phyloP scores from a whole-genome alignment of 2,113 vertebrate genomes.

The Micronycteris hirsuta region DNA sequence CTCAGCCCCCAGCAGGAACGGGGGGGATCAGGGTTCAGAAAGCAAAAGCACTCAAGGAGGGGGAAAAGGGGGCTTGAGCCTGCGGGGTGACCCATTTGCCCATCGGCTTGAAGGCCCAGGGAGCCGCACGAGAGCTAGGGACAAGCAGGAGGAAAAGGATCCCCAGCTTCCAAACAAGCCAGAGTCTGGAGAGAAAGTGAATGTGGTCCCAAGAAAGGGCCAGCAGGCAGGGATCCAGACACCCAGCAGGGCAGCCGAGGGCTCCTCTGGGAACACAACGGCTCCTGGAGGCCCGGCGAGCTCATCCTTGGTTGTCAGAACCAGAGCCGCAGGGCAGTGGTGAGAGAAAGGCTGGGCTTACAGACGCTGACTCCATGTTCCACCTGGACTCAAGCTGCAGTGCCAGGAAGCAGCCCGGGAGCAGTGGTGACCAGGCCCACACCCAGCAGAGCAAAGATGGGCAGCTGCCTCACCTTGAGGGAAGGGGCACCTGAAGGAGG shows the following conservation, averaged over 20 bases:
- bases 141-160: not conserved
- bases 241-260: fast-evolving
- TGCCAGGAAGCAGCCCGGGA: not conserved
- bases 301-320: not conserved
- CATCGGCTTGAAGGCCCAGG: not conserved
- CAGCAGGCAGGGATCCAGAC: fast-evolving
- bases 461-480: not conserved
- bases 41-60: no score
- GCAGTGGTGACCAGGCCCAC: not conserved
- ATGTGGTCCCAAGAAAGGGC: not conserved
- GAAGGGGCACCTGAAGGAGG: not conserved
- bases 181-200: not conserved
- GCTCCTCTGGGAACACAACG: not conserved
- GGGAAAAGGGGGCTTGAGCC: not conserved
- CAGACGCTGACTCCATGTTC: not conserved
- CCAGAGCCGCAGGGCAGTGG: not conserved
- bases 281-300: fast-evolving
- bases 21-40: not conserved
- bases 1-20: not conserved
- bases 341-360: not conserved
- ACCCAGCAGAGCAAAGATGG: not conserved
- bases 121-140: fast-evolving
- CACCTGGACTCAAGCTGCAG: not conserved
- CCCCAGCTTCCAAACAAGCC: not conserved
- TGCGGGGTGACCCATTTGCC: fast-evolving